Evolutionary conservation across 2,888 invertebrate species (phyloP), one percentile per base, ranked within the genome.

Genomic region (Agriopis leucophaearia): DNA sequence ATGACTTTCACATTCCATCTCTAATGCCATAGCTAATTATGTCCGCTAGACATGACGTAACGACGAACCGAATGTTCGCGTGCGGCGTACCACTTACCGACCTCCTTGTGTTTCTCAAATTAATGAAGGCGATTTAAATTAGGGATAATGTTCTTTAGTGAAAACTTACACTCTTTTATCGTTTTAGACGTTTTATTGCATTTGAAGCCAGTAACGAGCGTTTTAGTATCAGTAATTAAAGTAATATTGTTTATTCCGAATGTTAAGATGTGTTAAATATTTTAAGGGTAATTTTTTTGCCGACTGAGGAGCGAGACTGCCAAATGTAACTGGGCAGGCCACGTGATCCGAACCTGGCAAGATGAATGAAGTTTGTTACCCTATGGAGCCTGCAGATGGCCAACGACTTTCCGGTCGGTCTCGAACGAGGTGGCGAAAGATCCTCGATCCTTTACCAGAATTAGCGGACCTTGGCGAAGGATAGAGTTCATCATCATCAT

Each of bases 101-200:
- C 40, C 35, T 55, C 40, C 51, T 57, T 64, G 63, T 64, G 59
- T 64, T 55, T 36, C 35, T 59, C 56, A 68, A 64, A 72, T 72
- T 70, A 72, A 72, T 72, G 63, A 52, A 8, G 56, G 62, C 50
- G 48, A 67, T 67, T 64, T 52, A 65, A 72, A 65, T 67, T 70
- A 72, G 60, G 65, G 47, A 72, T 51, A 62, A 50, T 66, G 57
- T 62, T 45, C 61, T 45, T 42, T 15, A 62, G 44, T 67, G 62
- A 67, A 67, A 67, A 62, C 62, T 44, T 57, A 48, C 36, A 38
- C n/a, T 18, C 27, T 27, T 44, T 18, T 44, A 27, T 42, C 42
- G 55, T 55, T 55, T 55, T 42, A 55, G 42, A 38, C n/a, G n/a
- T 57, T 59, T 59, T 59, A 59, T 50, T 27, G 10, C 18, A 10